These are phyloP conservation scores for Drosophila sulfurigaster DNA, from an alignment of 1,140 invertebrate genomes.

Conservation along the genomic window DNA sequence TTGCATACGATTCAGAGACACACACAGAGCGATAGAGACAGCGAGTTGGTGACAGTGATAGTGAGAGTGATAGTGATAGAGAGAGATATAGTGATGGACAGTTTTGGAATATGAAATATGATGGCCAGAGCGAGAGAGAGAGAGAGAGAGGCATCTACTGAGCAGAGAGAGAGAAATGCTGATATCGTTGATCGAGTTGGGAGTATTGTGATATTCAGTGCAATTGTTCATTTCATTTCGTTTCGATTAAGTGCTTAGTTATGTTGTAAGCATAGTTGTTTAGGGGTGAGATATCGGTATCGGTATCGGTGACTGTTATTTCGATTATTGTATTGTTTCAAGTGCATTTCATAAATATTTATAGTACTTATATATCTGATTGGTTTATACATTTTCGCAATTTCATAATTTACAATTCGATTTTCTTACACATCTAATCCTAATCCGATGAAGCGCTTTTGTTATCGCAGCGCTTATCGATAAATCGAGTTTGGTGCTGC, in stretches of 20 bases:
- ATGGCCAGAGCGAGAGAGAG: conserved; percentile 36
- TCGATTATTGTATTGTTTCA: conserved; percentile 2
- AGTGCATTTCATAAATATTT: conserved; percentile 22
- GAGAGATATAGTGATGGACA: conserved; percentile 30
- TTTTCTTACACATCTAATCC: conserved; percentile 53
- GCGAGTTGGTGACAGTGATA: conserved; percentile 17
- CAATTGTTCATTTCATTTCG: conserved; percentile 27
- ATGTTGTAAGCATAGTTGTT: conserved; percentile 31
- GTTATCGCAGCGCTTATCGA: conserved; percentile 34
- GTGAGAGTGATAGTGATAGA: conserved; percentile 35
- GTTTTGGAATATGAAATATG: conserved; percentile 22
- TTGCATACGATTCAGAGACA: conserved; percentile 63
- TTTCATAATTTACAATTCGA: conserved; percentile 55
- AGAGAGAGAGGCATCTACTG: conserved; percentile 12
- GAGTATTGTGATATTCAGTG: conserved; percentile 25
- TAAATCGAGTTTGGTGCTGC: conserved; percentile 27
- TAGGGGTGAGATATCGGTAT: conserved; percentile 43
- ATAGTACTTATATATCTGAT: conserved; percentile 12
- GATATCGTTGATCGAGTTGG: conserved; percentile 1
- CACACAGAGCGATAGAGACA: conserved; percentile 43
- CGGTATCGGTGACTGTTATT: conserved; percentile 42
- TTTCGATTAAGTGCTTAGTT: conserved; percentile 23
- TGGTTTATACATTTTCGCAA: conserved; percentile 34
- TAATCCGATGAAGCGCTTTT: conserved; percentile 37
- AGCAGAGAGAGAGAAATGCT: conserved; percentile 19